These are phyloP conservation scores for Littorina saxatilis DNA, from an alignment of 1,140 invertebrate genomes.

Conservation along the genomic window DNA sequence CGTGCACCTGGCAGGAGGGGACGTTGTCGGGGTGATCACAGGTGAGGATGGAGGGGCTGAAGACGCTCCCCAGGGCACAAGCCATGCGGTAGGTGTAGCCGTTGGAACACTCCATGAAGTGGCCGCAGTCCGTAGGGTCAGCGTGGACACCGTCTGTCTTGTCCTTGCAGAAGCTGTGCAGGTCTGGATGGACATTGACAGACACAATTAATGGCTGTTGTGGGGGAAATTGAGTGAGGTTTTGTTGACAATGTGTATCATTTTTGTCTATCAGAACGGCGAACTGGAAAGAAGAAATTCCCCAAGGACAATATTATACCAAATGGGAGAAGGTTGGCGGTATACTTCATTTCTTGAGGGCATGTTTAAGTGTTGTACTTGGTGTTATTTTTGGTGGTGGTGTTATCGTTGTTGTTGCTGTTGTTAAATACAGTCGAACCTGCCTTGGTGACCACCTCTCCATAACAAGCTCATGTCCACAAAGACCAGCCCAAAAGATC, in stretches of 20 bases:
- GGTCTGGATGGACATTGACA: conserved; percentile 8
- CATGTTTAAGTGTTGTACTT: no score
- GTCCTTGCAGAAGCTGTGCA: conserved; percentile 43
- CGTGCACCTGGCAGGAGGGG: conserved; percentile 42
- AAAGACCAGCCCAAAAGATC: no score
- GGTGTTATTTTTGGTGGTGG: no score
- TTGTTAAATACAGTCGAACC: no score
- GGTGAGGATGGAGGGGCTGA: conserved; percentile 31
- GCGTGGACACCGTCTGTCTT: conserved; percentile 43
- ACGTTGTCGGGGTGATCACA: conserved; percentile 51
- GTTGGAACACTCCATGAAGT: conserved; percentile 47
- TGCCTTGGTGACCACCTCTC: no score
- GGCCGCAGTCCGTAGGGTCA: conserved; percentile 47
- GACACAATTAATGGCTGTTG: neutral
- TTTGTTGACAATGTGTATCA: neutral
- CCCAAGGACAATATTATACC: no score
- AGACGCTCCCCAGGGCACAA: conserved; percentile 46
- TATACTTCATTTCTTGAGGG: no score
- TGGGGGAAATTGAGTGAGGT: neutral
- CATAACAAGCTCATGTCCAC: no score
- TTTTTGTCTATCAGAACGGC: neutral
- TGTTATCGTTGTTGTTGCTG: no score
- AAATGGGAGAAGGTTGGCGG: no score
- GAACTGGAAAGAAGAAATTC: no score
- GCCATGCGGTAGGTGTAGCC: conserved; percentile 39